Conservation (phyloP, 2,113 vertebrate species). For the Pluvianellus socialis region DNA sequence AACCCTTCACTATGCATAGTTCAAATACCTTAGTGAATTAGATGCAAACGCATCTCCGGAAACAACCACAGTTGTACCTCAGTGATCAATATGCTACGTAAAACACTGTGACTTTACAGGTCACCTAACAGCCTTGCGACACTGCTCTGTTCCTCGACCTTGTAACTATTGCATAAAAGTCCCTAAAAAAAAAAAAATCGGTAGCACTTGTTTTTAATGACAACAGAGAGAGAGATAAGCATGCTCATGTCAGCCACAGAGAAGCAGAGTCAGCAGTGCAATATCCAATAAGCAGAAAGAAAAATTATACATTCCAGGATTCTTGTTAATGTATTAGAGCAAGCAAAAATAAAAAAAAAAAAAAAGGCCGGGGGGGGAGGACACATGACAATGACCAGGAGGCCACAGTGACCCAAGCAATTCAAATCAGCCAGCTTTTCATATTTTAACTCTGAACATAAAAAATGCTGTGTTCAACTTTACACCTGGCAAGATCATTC, state of each 20-base stretch:
- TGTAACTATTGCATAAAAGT: neutral
- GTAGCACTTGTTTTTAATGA: neutral
- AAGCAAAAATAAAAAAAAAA: neutral
- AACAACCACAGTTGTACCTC: neutral
- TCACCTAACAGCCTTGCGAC: neutral
- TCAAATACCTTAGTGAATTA: neutral
- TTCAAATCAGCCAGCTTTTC: neutral
- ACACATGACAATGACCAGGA: neutral
- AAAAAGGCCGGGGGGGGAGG: fast-evolving
- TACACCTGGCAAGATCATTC: neutral
- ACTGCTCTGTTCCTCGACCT: neutral
- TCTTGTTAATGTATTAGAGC: constrained; percentile 44
- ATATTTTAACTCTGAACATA: constrained; percentile 24
- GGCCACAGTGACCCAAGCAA: constrained; percentile 3
- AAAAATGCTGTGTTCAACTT: constrained; percentile 55
- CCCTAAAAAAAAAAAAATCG: neutral
- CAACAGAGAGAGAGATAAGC: neutral
- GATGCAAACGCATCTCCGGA: fast-evolving
- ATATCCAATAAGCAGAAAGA: neutral
- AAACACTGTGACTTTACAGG: neutral
- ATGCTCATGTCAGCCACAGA: constrained; percentile 37
- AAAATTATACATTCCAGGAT: neutral
- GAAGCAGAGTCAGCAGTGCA: constrained; percentile 16
- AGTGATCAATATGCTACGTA: neutral
- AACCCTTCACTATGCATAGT: neutral